A percentile compares a stretch with the other conserved stretches of the same genome.
Conservation (phyloP, 1,140 invertebrate species). For the Drosophila yakuba region DNA sequence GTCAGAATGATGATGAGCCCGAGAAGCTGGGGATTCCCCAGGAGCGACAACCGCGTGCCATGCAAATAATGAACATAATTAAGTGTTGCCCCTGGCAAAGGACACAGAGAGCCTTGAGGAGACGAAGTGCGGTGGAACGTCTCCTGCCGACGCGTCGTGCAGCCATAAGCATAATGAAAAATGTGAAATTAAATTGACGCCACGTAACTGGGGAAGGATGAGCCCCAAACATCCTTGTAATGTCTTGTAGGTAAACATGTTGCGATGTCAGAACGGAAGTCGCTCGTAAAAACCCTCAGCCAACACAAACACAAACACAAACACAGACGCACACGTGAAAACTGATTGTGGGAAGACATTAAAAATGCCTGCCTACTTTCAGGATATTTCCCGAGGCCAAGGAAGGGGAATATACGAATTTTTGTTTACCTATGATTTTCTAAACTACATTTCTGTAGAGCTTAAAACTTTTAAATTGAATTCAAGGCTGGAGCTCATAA, state of each 20-base stretch:
- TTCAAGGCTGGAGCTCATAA: background rate
- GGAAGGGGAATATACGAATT: conserved; percentile 18
- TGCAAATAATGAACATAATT: conserved; percentile 83
- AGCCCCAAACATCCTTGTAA: conserved; percentile 65
- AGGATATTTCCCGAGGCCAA: conserved; percentile 13
- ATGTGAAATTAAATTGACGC: conserved; percentile 81
- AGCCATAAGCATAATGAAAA: conserved; percentile 77
- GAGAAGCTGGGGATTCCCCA: conserved; percentile 3
- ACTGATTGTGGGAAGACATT: conserved; percentile 62
- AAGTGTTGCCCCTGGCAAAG: conserved; percentile 80
- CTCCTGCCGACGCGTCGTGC: background rate
- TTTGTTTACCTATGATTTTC: background rate
- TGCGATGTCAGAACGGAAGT: conserved; percentile 73
- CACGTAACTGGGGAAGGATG: conserved; percentile 42
- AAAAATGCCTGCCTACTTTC: conserved; percentile 64
- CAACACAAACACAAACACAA: conserved; percentile 38
- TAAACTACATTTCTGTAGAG: background rate
- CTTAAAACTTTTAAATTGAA: background rate
- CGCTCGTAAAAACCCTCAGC: conserved; percentile 73
- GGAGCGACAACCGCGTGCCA: conserved; percentile 69
- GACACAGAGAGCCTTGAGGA: conserved; percentile 37
- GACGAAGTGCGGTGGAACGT: background rate
- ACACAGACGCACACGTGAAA: conserved; percentile 38
- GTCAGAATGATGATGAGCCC: conserved; percentile 44
- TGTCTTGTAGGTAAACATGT: conserved; percentile 81